Base-by-base conservation (phyloP, 2,888 invertebrate species). In the Nymphalis polychloros region DNA sequence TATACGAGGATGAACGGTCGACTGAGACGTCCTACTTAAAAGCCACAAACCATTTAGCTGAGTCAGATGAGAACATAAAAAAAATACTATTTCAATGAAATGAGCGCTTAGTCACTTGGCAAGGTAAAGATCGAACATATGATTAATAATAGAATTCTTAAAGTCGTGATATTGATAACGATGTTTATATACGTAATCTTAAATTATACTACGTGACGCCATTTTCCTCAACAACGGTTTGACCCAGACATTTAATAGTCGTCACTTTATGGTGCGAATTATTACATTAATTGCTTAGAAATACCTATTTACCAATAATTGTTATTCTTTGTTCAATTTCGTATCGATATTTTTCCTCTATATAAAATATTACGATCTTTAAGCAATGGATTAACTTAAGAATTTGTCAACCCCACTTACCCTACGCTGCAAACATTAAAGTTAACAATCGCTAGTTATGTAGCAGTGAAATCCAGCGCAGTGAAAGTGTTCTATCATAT, bases 381-480 rank as follows among this genome's bases (percentile, higher is more conserved):
- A 41, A 35, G 52, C 16, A 41, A 20, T 1, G 13, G 35, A 47
- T 60, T 17, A 17, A 49, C 8, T 10, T 20, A 48, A 13, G 17
- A 52, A 52, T 47, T 49, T 64, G 63, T 68, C 63, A 59, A 70
- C 65, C 62, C 71, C 68, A 67, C 73, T 69, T 72, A 72, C 74
- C 74, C 75, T 81, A 81, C 81, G 79, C 80, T 77, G 78, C 78
- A 79, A 79, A 79, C 59, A 59, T 60, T 69, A 79, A 79, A 79
- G 61, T 62, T 69, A 71, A 72, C 69, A 71, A 80, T 80, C 76
- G 79, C 81, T 82, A 80, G 83, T 86, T 87, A 86, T 84, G 87
- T 85, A 81, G 83, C 71, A 81, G 87, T 84, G 87, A 89, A 89
- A 88, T 86, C 84, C 81, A 84, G 80, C 81, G 78, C 71, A 87